Conservation (phyloP, 2,888 invertebrate species). For the Sphaerophoria taeniata region DNA sequence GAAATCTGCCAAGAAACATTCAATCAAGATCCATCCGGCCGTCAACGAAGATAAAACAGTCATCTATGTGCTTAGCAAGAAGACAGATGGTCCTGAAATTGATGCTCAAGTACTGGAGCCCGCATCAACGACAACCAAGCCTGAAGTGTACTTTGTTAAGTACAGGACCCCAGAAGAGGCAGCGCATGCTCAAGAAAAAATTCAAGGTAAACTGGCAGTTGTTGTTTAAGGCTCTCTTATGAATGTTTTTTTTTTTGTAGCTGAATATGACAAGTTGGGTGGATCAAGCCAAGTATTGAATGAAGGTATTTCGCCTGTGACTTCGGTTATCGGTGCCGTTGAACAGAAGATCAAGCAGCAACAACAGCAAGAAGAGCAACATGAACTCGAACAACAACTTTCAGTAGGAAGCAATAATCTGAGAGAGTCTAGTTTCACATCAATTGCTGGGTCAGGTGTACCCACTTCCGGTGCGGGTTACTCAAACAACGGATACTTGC, state of each 20-base stretch:
- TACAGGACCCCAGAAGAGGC: conserved; percentile 83
- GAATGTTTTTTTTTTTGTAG: conserved; percentile 7
- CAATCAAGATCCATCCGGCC: conserved; percentile 80
- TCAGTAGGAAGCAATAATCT: conserved; percentile 35
- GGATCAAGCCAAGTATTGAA: conserved; percentile 63
- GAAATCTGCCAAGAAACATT: conserved; percentile 78
- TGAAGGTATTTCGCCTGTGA: conserved; percentile 63
- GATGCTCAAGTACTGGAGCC: conserved; percentile 81
- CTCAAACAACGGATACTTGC: conserved; percentile 55
- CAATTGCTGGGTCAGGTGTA: conserved; percentile 28
- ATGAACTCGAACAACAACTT: conserved; percentile 43
- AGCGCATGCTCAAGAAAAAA: conserved; percentile 81
- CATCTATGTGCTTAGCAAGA: conserved; percentile 82
- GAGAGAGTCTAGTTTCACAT: conserved; percentile 35
- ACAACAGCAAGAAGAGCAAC: conserved; percentile 51
- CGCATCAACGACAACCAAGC: conserved; percentile 80
- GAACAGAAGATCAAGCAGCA: conserved; percentile 52
- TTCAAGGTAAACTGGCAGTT: conserved; percentile 77
- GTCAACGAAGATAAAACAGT: conserved; percentile 82
- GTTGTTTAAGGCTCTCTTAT: not conserved
- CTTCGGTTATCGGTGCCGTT: conserved; percentile 65
- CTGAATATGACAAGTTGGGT: conserved; percentile 68
- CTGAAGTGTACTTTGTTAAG: conserved; percentile 83
- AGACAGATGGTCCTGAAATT: conserved; percentile 79
- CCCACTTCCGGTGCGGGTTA: conserved; percentile 40